A percentile compares a stretch with the other conserved stretches of the same genome.
These are phyloP conservation scores for Andricus grossulariae DNA, from an alignment of 1,140 invertebrate genomes.

Conservation along the genomic window DNA sequence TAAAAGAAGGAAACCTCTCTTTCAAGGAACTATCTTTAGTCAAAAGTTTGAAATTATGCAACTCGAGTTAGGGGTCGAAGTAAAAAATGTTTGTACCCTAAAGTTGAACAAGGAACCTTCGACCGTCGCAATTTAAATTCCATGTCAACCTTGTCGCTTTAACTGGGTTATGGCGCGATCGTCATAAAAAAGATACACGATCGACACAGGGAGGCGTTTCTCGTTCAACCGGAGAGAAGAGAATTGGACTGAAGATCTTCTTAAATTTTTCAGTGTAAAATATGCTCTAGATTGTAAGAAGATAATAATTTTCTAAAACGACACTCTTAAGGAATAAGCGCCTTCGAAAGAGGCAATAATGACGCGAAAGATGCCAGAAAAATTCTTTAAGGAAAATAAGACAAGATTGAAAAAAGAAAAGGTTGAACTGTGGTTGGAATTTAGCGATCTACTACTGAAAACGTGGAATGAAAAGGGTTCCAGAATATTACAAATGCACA, in stretches of 20 bases:
- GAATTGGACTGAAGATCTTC: not conserved
- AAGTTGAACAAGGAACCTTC: slow-evolving; percentile 15
- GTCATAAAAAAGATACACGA: slow-evolving; percentile 40
- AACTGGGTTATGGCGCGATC: slow-evolving; percentile 44
- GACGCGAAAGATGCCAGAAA: not conserved
- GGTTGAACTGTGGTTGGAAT: slow-evolving; percentile 42
- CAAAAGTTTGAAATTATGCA: too few species aligned
- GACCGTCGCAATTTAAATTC: slow-evolving; percentile 42
- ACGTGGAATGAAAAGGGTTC: too few species aligned
- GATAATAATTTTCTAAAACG: too few species aligned
- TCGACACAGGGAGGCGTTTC: not conserved
- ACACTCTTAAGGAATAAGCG: too few species aligned
- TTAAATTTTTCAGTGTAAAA: too few species aligned
- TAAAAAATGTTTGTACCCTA: not conserved
- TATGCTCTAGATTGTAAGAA: too few species aligned
- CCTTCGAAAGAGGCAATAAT: too few species aligned
- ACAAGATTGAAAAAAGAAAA: slow-evolving; percentile 21
- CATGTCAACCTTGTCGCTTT: slow-evolving; percentile 36
- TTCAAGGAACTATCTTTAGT: too few species aligned
- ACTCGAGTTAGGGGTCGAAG: too few species aligned
- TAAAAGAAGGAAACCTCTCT: too few species aligned
- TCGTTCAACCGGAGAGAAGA: slow-evolving; percentile 4
- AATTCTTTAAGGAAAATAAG: slow-evolving; percentile 5
- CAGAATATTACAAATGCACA: too few species aligned
- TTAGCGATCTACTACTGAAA: not conserved